These are phyloP conservation scores for Tillus elongatus DNA, from an alignment of 2,888 invertebrate species.

Conservation along the genomic window DNA sequence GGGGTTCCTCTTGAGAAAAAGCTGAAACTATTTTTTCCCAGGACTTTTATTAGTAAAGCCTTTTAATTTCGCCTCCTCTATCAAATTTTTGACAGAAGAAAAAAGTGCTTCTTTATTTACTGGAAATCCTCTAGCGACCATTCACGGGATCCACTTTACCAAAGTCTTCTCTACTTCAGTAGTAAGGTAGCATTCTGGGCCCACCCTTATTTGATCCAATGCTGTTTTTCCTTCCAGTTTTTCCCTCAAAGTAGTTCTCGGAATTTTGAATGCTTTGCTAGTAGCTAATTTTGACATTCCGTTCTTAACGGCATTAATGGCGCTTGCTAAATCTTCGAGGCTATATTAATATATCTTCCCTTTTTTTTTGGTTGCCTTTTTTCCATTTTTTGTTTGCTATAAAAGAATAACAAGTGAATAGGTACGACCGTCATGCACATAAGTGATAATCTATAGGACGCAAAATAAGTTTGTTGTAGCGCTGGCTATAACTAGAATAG, in stretches of 20 bases:
- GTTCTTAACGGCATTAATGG: no score
- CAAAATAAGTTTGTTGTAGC: no score
- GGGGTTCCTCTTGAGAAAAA: slow-evolving; percentile 14
- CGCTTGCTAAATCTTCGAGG: no score
- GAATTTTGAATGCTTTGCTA: background rate
- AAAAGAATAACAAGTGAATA: no score
- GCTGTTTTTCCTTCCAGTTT: slow-evolving; percentile 6
- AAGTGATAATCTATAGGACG: no score
- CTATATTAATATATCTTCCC: no score
- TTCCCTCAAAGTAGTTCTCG: slow-evolving; percentile 6
- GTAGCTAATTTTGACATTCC: slow-evolving; percentile 1
- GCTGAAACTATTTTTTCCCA: slow-evolving; percentile 14
- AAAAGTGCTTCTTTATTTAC: slow-evolving; percentile 10
- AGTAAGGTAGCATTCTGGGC: background rate
- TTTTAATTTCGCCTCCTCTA: background rate
- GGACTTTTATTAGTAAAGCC: slow-evolving; percentile 12
- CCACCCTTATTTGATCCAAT: background rate
- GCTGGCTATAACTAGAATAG: no score
- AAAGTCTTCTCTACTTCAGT: slow-evolving; percentile 6
- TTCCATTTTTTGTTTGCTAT: no score
- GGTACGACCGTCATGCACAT: no score
- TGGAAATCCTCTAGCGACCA: slow-evolving; percentile 12
- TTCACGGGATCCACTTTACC: slow-evolving; percentile 5
- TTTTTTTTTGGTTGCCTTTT: no score
- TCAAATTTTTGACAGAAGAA: slow-evolving; percentile 7